Percentiles rank a stretch among this genome's conserved stretches.
These are phyloP conservation scores for Crocodylus rhombifer DNA, from an alignment of 2,797 vertebrate species.

Conservation along the genomic window DNA sequence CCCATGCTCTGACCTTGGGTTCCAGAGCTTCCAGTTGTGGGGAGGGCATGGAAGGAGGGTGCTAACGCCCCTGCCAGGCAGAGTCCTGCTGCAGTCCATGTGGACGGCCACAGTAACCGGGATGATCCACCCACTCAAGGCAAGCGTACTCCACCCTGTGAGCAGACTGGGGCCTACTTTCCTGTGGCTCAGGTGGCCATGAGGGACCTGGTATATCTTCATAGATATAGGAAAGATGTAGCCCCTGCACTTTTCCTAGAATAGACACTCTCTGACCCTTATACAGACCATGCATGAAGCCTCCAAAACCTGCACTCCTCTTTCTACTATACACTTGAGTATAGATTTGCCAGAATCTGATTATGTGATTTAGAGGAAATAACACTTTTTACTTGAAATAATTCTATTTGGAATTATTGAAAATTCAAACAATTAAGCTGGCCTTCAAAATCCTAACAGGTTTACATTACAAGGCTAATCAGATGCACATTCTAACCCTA, in stretches of 20 bases:
- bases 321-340: background rate
- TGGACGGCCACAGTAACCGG: no score
- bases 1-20: no score
- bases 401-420: background rate
- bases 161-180: no score
- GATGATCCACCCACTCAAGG: no score
- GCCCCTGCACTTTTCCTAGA: background rate
- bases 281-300: background rate
- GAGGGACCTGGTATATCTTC: no score
- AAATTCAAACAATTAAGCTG: background rate
- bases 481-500: background rate
- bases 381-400: background rate
- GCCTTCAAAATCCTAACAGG: background rate
- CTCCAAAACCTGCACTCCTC: background rate
- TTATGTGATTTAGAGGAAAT: background rate
- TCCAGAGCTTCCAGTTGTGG: no score
- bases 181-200: no score
- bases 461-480: background rate
- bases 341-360: background rate
- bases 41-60: no score
- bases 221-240: background rate
- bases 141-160: no score
- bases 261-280: background rate
- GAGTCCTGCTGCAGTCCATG: no score
- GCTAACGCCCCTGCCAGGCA: no score